Base-by-base conservation (phyloP, 23 tunicate genomes). In the Ciona savignyi region DNA sequence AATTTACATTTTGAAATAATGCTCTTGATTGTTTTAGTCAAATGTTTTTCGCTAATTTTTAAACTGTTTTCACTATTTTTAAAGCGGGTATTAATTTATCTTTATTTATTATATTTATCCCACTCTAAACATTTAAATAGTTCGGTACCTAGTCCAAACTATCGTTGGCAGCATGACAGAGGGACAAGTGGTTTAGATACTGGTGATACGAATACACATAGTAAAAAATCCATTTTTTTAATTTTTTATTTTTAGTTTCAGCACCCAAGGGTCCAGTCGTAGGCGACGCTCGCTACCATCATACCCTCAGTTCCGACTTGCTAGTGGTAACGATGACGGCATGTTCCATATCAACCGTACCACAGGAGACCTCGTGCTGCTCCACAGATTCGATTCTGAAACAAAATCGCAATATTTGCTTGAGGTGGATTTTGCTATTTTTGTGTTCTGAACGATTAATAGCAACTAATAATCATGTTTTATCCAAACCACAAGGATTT, bases 381-480 rank as follows among this genome's bases (percentile, higher is more conserved):
- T 60, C 25, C 42, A 68, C 30, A 73, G 78, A 29, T 66, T 81
- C 62, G 66, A 77, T 62, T 82, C 62, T 78, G 87, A 81, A 67
- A 32, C 30, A 2, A 9, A 21, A 0, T 72, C 96, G 1, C 96
- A 88, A 62, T 77, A 66, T 33, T 19, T 32, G 21, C 19, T 88
- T 3, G 61, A 75, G 74, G 96, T 88, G 67, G 63, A 70, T 25
- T n/a, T 62, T 62, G 35, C 21, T 11, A 33, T 60, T 42, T 9
- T n/a, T n/a, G n/a, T n/a, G n/a, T n/a, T n/a, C n/a, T n/a, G n/a
- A n/a, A n/a, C n/a, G n/a, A n/a, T n/a, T n/a, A n/a, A n/a, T n/a
- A n/a, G n/a, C n/a, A n/a, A n/a, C n/a, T n/a, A n/a, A n/a, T n/a
- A n/a, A n/a, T n/a, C n/a, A n/a, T n/a, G n/a, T n/a, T n/a, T n/a